Conservation (phyloP, 2,797 vertebrate genomes). For the Spheniscus humboldti region DNA sequence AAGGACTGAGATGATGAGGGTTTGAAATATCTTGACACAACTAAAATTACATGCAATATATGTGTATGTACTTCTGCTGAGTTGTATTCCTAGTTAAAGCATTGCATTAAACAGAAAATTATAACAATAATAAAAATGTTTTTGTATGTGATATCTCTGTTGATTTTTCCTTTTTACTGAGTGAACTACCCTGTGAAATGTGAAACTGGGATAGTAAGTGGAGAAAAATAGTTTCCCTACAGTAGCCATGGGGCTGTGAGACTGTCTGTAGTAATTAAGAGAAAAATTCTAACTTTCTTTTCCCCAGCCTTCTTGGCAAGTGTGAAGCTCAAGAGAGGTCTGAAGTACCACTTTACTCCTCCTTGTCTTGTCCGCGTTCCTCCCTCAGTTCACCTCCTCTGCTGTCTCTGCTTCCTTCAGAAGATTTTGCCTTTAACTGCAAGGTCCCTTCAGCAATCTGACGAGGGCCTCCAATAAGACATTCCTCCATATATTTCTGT, state of each 20-base stretch:
- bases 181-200: background rate
- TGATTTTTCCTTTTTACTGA: background rate
- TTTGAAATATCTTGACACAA: conserved; percentile 16
- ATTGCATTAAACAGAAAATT: conserved; percentile 40
- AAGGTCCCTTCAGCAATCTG: background rate
- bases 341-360: background rate
- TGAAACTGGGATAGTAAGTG: background rate
- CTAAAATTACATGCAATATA: conserved; percentile 42
- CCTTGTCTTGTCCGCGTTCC: background rate
- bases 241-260: background rate
- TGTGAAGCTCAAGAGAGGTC: background rate
- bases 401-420: background rate
- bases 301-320: background rate
- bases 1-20: background rate
- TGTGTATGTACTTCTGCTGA: conserved; percentile 51
- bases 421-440: background rate
- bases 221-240: background rate
- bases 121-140: conserved; percentile 52
- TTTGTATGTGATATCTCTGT: conserved; percentile 43
- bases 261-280: background rate
- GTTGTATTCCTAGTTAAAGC: conserved; percentile 53
- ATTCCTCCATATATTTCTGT: background rate
- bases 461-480: background rate
- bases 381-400: background rate
- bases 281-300: background rate